Evolutionary conservation across 2,113 vertebrate species (phyloP), one percentile per base, ranked within the genome.

Genomic region (Gallinago media): DNA sequence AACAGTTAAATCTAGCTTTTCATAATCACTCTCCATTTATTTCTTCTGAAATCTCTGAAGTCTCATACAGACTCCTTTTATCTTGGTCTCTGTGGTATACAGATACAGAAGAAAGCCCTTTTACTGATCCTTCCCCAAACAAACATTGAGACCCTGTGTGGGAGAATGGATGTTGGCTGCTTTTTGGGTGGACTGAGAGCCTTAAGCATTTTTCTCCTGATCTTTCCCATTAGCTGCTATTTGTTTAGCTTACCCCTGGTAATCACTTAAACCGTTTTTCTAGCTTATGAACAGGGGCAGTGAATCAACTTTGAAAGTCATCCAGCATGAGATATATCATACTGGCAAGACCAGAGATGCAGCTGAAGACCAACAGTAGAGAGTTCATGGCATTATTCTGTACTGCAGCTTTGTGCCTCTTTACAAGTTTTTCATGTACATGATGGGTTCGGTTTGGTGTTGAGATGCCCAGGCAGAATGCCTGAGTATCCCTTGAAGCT

Each of bases 241-340:
- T 95, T 97, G 95, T 93, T 93, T 87, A 94, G 94, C 88, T 96
- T 86, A 78, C 65, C 58, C 71, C 52, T 76, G 61, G 52, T 92
- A 95, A 92, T 96, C 88, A 42, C 85, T 93, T 94, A 84, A 94
- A 92, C 73, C 4, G 0, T 88, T 94, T 95, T 86, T 87, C 34
- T 63, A 95, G 95, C 75, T 88, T 80, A 56, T 44, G 55, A 83
- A 11, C 81, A 71, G 50, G 75, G 85, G 67, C 46, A 74, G 34
- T 55, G 50, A 92, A 55, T 83, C 75, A 56, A 38, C 79, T 94
- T 81, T 81, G 94, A 92, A 95, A 95, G 95, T 92, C 83, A 91
- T 93, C 82, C 92, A 96, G 88, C 65, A 22, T 40, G 79, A 89
- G 59, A 68, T 89, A 50, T 36, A 14, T 65, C 47, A 8, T 36